A percentile compares a stretch with the other conserved stretches of the same genome.
Evolutionary conservation across 2,113 vertebrate species (phyloP).

Genomic region (Chionis minor): DNA sequence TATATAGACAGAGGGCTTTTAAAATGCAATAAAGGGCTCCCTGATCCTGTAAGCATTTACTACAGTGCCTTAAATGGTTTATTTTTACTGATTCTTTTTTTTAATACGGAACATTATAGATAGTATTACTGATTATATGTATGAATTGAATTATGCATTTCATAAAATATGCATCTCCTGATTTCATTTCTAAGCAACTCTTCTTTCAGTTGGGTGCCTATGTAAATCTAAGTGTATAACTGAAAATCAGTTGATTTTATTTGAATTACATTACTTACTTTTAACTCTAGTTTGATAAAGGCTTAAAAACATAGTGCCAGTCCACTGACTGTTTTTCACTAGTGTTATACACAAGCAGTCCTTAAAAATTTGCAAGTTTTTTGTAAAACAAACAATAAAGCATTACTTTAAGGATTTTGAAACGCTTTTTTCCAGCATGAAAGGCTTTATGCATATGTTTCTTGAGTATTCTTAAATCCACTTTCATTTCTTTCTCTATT

Average conservation of each 20-base stretch:
- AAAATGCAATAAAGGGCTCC: neutral
- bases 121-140: neutral
- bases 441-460: neutral
- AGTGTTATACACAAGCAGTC: neutral
- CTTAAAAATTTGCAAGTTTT: neutral
- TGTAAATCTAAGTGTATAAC: neutral
- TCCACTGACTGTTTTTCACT: neutral
- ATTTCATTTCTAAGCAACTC: neutral
- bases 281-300: neutral
- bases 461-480: neutral
- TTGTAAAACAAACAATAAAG: neutral
- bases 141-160: neutral
- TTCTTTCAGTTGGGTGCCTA: neutral
- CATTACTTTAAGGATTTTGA: neutral
- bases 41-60: neutral
- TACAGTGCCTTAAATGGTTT: neutral
- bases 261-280: neutral
- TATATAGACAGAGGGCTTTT: neutral
- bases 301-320: neutral
- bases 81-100: neutral
- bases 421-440: neutral
- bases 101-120: neutral
- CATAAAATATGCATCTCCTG: neutral
- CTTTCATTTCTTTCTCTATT: neutral
- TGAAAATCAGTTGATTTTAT: neutral